A percentile compares a stretch with the other conserved stretches of the same genome.
These are phyloP conservation scores for Epizoanthus rinbou DNA, from an alignment of 92 coral and sea anemone species.

Conservation along the genomic window DNA sequence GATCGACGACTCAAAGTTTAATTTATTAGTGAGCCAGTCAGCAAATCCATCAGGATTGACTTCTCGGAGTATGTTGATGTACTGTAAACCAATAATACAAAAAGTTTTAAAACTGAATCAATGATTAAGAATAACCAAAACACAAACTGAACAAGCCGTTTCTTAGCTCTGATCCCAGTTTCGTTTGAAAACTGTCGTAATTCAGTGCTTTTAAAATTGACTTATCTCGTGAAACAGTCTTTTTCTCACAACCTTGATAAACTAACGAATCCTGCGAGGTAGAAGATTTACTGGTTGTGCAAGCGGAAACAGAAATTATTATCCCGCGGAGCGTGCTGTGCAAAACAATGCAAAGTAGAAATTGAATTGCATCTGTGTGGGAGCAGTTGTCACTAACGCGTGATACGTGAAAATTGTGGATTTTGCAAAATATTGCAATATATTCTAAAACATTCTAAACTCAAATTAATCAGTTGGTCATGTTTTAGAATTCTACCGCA, in stretches of 20 bases:
- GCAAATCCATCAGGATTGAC: too few species aligned
- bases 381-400: not conserved
- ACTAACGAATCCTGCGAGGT: not conserved
- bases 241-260: not conserved
- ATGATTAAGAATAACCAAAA: too few species aligned
- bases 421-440: not conserved
- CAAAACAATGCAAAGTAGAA: not conserved
- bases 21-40: too few species aligned
- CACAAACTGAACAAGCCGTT: too few species aligned
- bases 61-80: too few species aligned
- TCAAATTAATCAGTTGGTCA: not conserved
- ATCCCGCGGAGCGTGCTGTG: not conserved
- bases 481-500: not conserved
- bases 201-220: too few species aligned
- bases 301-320: conserved; percentile 29
- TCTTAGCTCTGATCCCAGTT: too few species aligned
- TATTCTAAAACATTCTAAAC: not conserved
- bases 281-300: not conserved
- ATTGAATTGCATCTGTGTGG: not conserved
- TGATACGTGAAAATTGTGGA: not conserved
- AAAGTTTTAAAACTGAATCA: too few species aligned
- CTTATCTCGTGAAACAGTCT: not conserved
- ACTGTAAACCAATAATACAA: too few species aligned
- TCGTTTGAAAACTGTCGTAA: too few species aligned
- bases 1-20: too few species aligned